Conservation (phyloP, 1,140 invertebrate species). For the Phymorhynchus buccinoides region DNA sequence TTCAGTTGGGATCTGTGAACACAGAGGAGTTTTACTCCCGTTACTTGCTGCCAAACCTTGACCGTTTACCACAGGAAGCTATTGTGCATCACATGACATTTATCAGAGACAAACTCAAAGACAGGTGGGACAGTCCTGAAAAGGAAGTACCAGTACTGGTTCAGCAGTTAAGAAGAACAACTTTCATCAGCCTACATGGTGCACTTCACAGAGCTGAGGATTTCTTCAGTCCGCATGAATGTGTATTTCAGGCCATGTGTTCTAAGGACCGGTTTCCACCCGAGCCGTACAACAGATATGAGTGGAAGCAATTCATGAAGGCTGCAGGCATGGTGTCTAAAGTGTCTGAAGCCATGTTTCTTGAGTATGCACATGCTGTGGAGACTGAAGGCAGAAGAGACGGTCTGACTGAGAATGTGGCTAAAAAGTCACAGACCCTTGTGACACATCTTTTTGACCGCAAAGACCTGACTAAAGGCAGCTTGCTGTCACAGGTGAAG, state of each 20-base stretch:
- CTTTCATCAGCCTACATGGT: constrained; percentile 18
- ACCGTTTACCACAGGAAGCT: background rate
- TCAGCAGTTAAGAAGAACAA: background rate
- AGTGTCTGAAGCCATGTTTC: constrained; percentile 16
- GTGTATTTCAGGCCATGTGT: constrained; percentile 18
- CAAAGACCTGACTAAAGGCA: background rate
- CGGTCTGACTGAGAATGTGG: background rate
- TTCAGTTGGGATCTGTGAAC: background rate
- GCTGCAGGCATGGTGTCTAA: constrained; percentile 5
- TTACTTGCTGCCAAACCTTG: background rate
- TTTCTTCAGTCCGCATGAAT: constrained; percentile 19
- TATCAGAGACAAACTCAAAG: too few relatives aligned
- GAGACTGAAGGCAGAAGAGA: background rate
- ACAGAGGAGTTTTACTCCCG: background rate
- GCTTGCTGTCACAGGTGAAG: constrained; percentile 25
- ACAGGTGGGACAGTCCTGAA: background rate
- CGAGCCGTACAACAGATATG: background rate
- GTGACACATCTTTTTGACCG: background rate
- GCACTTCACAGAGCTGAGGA: background rate
- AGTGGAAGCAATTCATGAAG: constrained; percentile 12
- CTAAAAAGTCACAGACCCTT: constrained; percentile 11
- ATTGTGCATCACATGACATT: background rate
- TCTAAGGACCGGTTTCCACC: background rate
- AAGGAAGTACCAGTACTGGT: background rate
- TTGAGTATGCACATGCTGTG: background rate